Evolutionary conservation across 2,888 invertebrate species (phyloP).

Genomic region (Lagria hirta): DNA sequence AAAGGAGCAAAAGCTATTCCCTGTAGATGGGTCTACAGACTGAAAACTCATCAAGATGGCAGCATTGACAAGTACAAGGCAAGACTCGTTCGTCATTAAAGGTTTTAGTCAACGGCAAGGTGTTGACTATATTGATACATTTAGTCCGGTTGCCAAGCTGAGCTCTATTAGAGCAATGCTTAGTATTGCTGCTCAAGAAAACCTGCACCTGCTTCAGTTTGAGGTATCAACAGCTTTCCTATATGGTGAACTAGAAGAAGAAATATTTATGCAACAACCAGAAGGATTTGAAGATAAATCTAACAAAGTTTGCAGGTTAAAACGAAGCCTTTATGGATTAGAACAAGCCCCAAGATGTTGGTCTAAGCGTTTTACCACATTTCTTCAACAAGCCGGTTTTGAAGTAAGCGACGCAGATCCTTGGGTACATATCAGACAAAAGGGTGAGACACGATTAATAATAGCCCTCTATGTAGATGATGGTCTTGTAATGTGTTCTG

Average conservation of each 20-base stretch:
- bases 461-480: constrained; percentile 44
- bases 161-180: constrained; percentile 36
- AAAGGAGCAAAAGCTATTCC: constrained; percentile 20
- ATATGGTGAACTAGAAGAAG: constrained; percentile 36
- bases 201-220: constrained; percentile 35
- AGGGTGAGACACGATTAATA: constrained; percentile 30
- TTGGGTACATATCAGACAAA: constrained; percentile 36
- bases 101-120: constrained; percentile 35
- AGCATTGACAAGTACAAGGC: constrained; percentile 36
- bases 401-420: no score
- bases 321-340: constrained; percentile 43
- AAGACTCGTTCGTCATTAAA: constrained; percentile 35
- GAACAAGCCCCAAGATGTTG: constrained; percentile 45
- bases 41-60: constrained; percentile 33
- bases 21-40: constrained; percentile 25
- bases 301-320: constrained; percentile 37
- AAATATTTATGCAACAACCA: constrained; percentile 45
- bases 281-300: constrained; percentile 39
- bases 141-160: constrained; percentile 39
- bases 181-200: constrained; percentile 32
- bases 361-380: constrained; percentile 37
- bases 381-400: no score
- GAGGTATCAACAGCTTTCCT: constrained; percentile 43
- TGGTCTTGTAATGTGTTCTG: constrained; percentile 34
- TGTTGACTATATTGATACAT: constrained; percentile 40